These are phyloP conservation scores for Cyrtodaria siliqua DNA, from an alignment of 2,888 invertebrate species.

Conservation along the genomic window DNA sequence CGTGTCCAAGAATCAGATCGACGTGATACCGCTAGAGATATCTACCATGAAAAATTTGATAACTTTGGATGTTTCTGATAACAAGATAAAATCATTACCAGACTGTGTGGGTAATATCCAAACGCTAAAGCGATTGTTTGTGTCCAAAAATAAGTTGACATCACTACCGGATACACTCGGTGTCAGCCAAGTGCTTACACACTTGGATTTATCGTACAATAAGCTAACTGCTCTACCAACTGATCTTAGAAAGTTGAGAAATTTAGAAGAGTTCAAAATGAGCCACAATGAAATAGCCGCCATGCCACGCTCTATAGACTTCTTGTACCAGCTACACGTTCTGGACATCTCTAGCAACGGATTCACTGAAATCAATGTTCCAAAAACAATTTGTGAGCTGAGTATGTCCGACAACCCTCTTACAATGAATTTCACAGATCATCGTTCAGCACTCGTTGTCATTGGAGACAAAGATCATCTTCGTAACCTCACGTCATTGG, in stretches of 20 bases:
- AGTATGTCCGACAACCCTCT: slow-evolving; percentile 81
- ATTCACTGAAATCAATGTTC: slow-evolving; percentile 79
- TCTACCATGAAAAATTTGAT: slow-evolving; percentile 80
- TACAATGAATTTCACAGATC: slow-evolving; percentile 73
- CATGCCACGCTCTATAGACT: slow-evolving; percentile 81
- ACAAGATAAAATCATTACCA: slow-evolving; percentile 79
- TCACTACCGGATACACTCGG: slow-evolving; percentile 76
- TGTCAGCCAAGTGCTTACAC: slow-evolving; percentile 77
- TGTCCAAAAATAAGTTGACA: slow-evolving; percentile 78
- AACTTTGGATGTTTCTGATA: slow-evolving; percentile 79
- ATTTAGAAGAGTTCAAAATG: slow-evolving; percentile 79
- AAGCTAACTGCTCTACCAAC: slow-evolving; percentile 77
- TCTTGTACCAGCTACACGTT: slow-evolving; percentile 77
- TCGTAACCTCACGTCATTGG: slow-evolving; percentile 77
- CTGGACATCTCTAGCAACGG: slow-evolving; percentile 81
- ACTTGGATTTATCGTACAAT: slow-evolving; percentile 80
- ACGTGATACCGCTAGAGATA: slow-evolving; percentile 80
- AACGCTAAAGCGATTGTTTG: slow-evolving; percentile 77
- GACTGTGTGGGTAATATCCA: slow-evolving; percentile 73
- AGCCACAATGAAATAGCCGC: slow-evolving; percentile 79
- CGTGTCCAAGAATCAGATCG: slow-evolving; percentile 78
- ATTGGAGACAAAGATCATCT: slow-evolving; percentile 82
- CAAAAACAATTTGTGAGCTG: slow-evolving; percentile 78
- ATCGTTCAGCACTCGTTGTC: slow-evolving; percentile 76
- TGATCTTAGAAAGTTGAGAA: slow-evolving; percentile 79